These are phyloP conservation scores for Numenius arquata DNA, from an alignment of 2,113 vertebrate species.

Conservation along the genomic window DNA sequence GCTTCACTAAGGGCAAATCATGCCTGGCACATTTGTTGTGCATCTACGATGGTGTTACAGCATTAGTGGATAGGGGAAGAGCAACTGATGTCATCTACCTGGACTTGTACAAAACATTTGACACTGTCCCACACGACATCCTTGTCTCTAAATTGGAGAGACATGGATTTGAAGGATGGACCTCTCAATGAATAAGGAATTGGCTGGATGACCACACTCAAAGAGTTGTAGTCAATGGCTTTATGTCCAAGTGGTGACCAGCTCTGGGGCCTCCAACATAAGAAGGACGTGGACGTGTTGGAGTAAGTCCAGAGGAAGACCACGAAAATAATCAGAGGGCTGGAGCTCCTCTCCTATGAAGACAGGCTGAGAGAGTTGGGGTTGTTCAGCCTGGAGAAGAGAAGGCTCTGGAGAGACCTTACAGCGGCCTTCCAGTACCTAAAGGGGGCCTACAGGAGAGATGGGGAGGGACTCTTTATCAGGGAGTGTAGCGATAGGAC, in stretches of 20 bases:
- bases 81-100: not conserved
- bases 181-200: not conserved
- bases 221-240: not conserved
- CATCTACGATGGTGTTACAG: not conserved
- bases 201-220: not conserved
- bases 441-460: not conserved
- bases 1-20: not conserved
- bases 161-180: not conserved
- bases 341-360: not conserved
- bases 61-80: not conserved
- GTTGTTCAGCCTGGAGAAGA: not conserved
- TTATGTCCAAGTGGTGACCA: not conserved
- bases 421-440: not conserved
- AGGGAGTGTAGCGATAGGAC: not conserved
- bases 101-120: not conserved
- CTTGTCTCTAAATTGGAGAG: not conserved
- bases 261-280: not conserved
- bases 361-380: not conserved
- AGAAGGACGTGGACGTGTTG: not conserved
- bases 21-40: not conserved
- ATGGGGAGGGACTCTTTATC: not conserved
- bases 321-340: not conserved
- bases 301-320: not conserved
- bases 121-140: not conserved
- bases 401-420: not conserved